Conservation (phyloP, 2,888 invertebrate genomes). For the Enoplolaimus lenunculus region DNA sequence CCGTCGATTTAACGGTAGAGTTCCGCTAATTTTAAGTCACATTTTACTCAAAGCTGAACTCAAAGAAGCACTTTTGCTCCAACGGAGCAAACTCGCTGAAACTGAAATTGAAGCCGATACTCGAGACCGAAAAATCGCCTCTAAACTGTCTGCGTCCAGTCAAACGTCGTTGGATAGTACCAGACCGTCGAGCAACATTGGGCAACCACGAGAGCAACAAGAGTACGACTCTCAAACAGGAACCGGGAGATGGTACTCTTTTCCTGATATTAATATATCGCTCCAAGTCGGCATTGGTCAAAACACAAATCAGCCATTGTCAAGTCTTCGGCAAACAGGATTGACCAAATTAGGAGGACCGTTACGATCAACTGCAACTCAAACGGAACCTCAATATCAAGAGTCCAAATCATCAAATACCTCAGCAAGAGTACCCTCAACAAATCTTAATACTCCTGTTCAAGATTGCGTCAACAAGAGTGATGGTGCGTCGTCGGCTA, state of each 20-base stretch:
- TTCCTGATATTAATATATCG: not conserved
- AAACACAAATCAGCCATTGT: not conserved
- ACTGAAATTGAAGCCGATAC: slow-evolving; percentile 2
- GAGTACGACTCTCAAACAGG: not conserved
- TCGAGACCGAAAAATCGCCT: not conserved
- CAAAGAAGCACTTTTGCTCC: slow-evolving; percentile 4
- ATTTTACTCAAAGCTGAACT: slow-evolving; percentile 3
- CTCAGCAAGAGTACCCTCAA: not conserved
- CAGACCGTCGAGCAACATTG: not conserved
- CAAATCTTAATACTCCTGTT: not conserved
- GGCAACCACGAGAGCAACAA: not conserved
- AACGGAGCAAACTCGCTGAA: not conserved
- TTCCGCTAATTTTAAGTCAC: slow-evolving; percentile 1
- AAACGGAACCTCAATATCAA: not conserved
- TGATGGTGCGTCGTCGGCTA: not conserved
- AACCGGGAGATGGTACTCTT: not conserved
- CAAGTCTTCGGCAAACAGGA: not conserved
- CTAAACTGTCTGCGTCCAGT: not conserved
- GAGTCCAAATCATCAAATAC: too few relatives aligned
- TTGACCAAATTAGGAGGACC: too few relatives aligned
- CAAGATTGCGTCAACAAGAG: not conserved
- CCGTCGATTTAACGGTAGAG: not conserved
- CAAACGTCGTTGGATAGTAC: not conserved
- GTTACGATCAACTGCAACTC: not conserved
- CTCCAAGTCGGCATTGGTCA: not conserved